phyloP scores from a whole-genome alignment of 2,888 invertebrate species.

The Noctua comes region DNA sequence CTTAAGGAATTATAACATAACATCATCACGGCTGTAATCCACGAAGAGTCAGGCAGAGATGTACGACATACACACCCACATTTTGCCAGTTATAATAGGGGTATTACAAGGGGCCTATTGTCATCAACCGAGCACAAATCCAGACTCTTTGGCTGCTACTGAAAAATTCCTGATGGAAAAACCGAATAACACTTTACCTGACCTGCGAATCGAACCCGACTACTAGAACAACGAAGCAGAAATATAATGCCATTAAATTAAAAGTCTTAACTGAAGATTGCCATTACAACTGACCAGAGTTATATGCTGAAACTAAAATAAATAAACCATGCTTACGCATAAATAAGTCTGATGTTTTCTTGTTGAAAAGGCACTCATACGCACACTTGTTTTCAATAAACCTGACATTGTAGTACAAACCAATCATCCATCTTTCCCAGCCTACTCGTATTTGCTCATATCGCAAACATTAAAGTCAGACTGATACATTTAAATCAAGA shows the following conservation, averaged over 20 bases:
- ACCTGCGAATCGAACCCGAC: neutral
- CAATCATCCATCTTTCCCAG: slow-evolving; percentile 46
- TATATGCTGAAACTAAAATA: neutral
- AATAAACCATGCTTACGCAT: neutral
- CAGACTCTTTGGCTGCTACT: neutral
- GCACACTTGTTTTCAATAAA: slow-evolving; percentile 53
- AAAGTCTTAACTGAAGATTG: neutral
- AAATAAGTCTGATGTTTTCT: slow-evolving; percentile 10
- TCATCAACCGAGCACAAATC: neutral
- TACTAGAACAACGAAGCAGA: neutral
- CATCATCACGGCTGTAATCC: neutral
- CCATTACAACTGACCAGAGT: neutral
- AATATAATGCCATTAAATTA: neutral
- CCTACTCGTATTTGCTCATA: slow-evolving; percentile 45
- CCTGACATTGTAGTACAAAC: slow-evolving; percentile 52
- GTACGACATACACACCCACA: neutral
- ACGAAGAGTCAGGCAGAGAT: neutral
- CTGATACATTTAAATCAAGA: slow-evolving; percentile 64
- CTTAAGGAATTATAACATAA: neutral
- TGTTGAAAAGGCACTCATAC: slow-evolving; percentile 24
- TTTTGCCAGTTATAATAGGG: neutral
- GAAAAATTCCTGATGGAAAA: neutral
- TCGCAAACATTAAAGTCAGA: slow-evolving; percentile 55
- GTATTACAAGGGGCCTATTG: neutral
- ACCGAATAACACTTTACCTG: neutral